These are phyloP conservation scores for Bubo scandiacus DNA, from an alignment of 2,113 vertebrate species.

Conservation along the genomic window DNA sequence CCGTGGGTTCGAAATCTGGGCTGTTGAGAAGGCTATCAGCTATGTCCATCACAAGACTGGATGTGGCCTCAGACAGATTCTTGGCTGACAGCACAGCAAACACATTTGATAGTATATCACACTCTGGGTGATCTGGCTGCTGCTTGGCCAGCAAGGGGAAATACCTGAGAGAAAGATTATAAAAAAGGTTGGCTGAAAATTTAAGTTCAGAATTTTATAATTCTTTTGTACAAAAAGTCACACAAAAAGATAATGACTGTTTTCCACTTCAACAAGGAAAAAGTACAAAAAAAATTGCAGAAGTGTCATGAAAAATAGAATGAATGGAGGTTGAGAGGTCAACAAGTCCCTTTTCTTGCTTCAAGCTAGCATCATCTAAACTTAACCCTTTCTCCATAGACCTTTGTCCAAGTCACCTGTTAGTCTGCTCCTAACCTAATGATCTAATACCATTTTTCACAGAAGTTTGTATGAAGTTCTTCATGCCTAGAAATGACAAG, in stretches of 20 bases:
- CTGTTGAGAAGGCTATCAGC: conserved; percentile 83
- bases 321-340: neutral
- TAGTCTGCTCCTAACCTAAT: neutral
- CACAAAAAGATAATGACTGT: neutral
- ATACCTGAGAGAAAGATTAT: conserved; percentile 75
- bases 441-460: neutral
- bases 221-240: neutral
- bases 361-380: neutral
- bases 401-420: neutral
- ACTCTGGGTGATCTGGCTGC: conserved; percentile 81
- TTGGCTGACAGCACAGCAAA: conserved; percentile 89
- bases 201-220: neutral
- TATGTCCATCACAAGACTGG: conserved; percentile 86
- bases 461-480: neutral
- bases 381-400: neutral
- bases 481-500: neutral
- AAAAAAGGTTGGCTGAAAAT: neutral
- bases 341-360: neutral
- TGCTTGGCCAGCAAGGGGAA: conserved; percentile 91
- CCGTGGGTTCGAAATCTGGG: conserved; percentile 83
- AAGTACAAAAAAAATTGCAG: neutral
- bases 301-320: neutral
- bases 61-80: conserved; percentile 79
- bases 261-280: neutral
- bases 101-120: conserved; percentile 85